A percentile compares a stretch with the other conserved stretches of the same genome.
These are phyloP conservation scores for Xiphorhynchus erythropygius DNA, from an alignment of 2,797 vertebrate genomes.

Conservation along the genomic window DNA sequence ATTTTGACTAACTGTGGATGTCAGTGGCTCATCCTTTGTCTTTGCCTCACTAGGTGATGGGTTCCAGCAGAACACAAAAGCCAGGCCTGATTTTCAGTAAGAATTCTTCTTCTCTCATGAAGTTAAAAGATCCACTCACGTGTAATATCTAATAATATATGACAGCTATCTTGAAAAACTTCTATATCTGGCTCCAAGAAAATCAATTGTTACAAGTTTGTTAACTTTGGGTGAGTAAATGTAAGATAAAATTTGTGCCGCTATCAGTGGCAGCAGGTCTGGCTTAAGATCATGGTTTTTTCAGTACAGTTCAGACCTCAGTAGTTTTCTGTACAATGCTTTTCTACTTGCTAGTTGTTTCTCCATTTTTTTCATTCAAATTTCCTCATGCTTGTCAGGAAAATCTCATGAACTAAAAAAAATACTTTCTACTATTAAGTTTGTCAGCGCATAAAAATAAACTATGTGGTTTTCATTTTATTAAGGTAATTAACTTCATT, in stretches of 20 bases:
- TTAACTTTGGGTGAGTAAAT: not conserved
- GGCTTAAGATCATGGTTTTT: not conserved
- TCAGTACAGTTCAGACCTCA: not conserved
- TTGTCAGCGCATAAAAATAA: not conserved
- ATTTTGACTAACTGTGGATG: not conserved
- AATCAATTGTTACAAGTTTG: not conserved
- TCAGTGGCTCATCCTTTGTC: not conserved
- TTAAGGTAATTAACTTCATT: not conserved
- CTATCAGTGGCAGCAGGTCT: not conserved
- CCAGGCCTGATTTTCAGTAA: not conserved
- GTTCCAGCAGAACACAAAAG: not conserved
- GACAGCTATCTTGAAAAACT: not conserved
- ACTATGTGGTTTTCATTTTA: not conserved
- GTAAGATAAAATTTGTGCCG: not conserved
- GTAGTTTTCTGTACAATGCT: not conserved
- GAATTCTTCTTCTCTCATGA: not conserved
- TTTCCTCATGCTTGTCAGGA: not conserved
- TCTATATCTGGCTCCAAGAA: not conserved
- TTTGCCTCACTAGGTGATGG: not conserved
- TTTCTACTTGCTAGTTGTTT: not conserved
- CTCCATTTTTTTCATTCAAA: not conserved
- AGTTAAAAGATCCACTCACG: not conserved
- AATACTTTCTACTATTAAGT: not conserved
- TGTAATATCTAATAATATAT: not conserved
- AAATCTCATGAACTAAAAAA: not conserved